phyloP scores from a whole-genome alignment of 2,113 vertebrate genomes.

The Atherinomorus stipes region DNA sequence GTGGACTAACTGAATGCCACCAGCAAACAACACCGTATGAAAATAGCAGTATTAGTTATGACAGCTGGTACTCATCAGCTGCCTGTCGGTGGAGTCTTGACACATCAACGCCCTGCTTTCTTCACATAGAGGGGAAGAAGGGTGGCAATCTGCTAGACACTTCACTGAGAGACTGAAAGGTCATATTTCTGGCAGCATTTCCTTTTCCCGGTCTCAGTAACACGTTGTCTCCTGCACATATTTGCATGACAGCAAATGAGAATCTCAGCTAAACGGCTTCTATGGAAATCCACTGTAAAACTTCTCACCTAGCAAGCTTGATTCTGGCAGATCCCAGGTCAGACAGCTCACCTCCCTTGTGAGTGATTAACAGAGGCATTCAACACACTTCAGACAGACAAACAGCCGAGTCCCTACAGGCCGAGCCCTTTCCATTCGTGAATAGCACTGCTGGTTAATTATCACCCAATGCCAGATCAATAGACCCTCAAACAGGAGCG shows the following conservation, averaged over 20 bases:
- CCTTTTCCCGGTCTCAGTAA: background rate
- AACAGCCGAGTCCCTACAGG: background rate
- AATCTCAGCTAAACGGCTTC: background rate
- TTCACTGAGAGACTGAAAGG: slow-evolving; percentile 1
- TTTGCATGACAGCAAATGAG: no score
- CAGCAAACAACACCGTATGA: no score
- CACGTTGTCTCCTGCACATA: background rate
- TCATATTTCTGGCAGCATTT: slow-evolving; percentile 15
- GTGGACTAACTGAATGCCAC: no score
- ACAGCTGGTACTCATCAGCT: background rate
- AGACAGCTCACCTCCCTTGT: background rate
- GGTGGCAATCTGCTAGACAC: background rate
- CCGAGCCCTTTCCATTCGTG: background rate
- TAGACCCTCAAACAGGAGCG: slow-evolving; percentile 21
- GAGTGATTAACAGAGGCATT: slow-evolving; percentile 22
- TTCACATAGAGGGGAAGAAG: background rate
- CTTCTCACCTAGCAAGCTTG: background rate
- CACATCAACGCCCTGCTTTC: background rate
- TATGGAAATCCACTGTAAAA: slow-evolving; percentile 15
- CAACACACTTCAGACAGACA: slow-evolving; percentile 7
- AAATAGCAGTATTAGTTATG: background rate
- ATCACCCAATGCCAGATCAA: slow-evolving; percentile 54
- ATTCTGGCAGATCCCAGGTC: background rate
- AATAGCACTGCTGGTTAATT: slow-evolving; percentile 51
- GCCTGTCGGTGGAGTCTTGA: slow-evolving; percentile 13